These are phyloP conservation scores for Malurus leucopterus DNA, from an alignment of 2,797 vertebrate genomes.

Conservation along the genomic window DNA sequence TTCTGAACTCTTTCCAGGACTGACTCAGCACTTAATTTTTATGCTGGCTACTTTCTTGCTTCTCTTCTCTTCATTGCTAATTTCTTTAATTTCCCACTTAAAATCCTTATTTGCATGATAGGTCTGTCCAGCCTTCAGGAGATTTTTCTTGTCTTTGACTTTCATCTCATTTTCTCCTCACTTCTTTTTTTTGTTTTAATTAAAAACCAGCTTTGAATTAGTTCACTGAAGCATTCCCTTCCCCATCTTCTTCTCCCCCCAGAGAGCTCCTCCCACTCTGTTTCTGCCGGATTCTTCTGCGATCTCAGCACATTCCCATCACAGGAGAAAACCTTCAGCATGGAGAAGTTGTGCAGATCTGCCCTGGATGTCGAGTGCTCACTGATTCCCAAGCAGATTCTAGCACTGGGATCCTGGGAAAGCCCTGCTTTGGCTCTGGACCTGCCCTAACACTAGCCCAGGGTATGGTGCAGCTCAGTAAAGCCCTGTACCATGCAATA, in stretches of 20 bases:
- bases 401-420: background rate
- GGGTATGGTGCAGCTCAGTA: background rate
- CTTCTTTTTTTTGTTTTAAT: conserved; percentile 38
- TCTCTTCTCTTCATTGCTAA: conserved; percentile 32
- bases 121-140: conserved; percentile 59
- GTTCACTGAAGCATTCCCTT: conserved; percentile 52
- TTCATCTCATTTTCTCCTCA: conserved; percentile 58
- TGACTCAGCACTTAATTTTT: conserved; percentile 38
- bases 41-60: background rate
- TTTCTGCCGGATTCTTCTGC: background rate
- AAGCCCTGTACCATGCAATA: background rate
- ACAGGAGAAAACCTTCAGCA: background rate
- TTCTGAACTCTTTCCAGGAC: conserved; percentile 36
- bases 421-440: background rate
- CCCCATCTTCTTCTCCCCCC: background rate
- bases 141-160: conserved; percentile 69
- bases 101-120: conserved; percentile 63
- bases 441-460: background rate
- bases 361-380: background rate
- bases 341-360: background rate
- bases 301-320: background rate
- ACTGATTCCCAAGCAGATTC: background rate
- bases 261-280: background rate
- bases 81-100: conserved; percentile 65
- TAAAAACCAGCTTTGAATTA: conserved; percentile 50